phyloP scores from a whole-genome alignment of 2,888 invertebrate species.

The Xestia sexstrigata region DNA sequence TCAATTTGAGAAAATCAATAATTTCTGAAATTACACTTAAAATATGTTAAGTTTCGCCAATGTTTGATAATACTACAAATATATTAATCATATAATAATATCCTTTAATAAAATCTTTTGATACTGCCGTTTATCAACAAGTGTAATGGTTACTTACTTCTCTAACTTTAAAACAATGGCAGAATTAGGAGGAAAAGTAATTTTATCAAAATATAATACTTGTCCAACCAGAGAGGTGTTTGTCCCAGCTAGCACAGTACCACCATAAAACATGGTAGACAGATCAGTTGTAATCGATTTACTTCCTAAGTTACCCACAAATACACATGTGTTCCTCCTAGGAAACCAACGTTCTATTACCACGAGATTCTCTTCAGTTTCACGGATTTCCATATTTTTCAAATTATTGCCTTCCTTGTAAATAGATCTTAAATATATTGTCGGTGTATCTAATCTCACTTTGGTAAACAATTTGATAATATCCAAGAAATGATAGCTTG shows the following conservation, averaged over 20 bases:
- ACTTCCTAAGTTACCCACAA: conserved; percentile 93
- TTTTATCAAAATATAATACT: conserved; percentile 84
- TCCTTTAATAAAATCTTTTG: too few species aligned
- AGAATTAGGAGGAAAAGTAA: conserved; percentile 85
- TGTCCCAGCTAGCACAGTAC: conserved; percentile 87
- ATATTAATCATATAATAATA: background rate
- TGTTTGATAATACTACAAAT: conserved; percentile 6
- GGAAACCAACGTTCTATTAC: conserved; percentile 95
- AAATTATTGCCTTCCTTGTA: conserved; percentile 92
- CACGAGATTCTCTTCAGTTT: conserved; percentile 92
- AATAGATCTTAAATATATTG: conserved; percentile 94
- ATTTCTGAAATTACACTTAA: background rate
- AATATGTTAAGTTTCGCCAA: background rate
- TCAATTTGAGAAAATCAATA: conserved; percentile 8
- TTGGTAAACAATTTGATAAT: conserved; percentile 91
- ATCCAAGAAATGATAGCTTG: conserved; percentile 88
- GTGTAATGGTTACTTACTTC: conserved; percentile 72
- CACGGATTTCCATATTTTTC: conserved; percentile 93
- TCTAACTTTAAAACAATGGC: conserved; percentile 86
- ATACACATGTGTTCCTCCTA: conserved; percentile 94
- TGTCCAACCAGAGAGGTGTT: conserved; percentile 82
- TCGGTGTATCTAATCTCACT: conserved; percentile 92
- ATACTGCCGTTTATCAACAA: background rate
- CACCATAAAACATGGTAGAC: conserved; percentile 94
- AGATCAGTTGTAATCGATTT: conserved; percentile 92